Base-by-base conservation (phyloP, 2,888 invertebrate genomes). In the Sinopyrophorus schimmeli region DNA sequence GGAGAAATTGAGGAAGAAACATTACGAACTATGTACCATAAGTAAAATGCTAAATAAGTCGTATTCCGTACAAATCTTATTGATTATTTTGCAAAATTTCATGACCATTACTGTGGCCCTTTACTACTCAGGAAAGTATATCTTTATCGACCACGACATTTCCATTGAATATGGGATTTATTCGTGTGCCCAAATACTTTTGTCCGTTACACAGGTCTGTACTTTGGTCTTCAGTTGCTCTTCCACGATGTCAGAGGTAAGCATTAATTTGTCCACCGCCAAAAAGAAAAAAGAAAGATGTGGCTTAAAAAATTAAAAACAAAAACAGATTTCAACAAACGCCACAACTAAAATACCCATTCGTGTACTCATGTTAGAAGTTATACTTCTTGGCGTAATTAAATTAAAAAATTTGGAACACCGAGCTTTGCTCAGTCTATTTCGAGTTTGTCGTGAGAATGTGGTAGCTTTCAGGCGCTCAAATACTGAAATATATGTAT, bases 71-170 rank as follows among this genome's bases (percentile, higher is more conserved):
- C 43, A 32, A 15, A 27, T 34, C n/a, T 10, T 43, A 7, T 18
- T 24, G 4, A 34, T 34, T 17, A 2, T 43, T 6, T 16, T 43
- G 4, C 43, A 34, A 18, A 18, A 34, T 20, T 43, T 43, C 10
- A 35, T 43, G 14, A 43, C 43, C 9, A 26, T 35, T 6, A 27
- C 35, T 3, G 27, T 14, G 4, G 24, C 43, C n/a, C 27, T 43
- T 3, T 34, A 34, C 14, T 27, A 20, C n/a, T 15, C 26, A 7
- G 43, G 43, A 15, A 43, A 27, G 27, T 27, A 35, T 12, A 16
- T 43, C 14, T 20, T 43, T 14, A 26, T 34, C n/a, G 26, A 43
- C 14, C 17, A 26, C 14, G 12, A 3, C 11, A 11, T 34, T 5
- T 10, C 18, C 1, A 11, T 43, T 1, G 21, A 35, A n/a, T 35